Evolutionary conservation across 1,140 invertebrate species (phyloP).

Genomic region (Orussus abietinus): DNA sequence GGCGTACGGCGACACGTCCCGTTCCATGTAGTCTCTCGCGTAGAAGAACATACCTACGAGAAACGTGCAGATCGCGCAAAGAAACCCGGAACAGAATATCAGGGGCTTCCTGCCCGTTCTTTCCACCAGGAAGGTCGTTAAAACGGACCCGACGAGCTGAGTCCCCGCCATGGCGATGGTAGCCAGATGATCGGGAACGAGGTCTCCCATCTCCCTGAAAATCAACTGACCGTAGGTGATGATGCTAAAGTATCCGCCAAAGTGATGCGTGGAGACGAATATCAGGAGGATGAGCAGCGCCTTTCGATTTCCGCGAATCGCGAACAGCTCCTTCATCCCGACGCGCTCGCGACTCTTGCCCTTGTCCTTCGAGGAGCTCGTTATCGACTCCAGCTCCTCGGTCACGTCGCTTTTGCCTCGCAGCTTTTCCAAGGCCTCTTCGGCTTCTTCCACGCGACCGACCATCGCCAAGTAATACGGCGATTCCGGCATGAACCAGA

Average conservation of each 20-base stretch:
- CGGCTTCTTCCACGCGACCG: conserved; percentile 18
- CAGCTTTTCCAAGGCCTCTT: conserved; percentile 22
- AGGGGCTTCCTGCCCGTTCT: conserved; percentile 51
- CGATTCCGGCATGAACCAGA: conserved; percentile 54
- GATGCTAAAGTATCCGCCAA: conserved; percentile 67
- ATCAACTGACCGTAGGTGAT: conserved; percentile 69
- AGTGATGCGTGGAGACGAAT: conserved; percentile 66
- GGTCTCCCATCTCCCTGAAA: conserved; percentile 60
- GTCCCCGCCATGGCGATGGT: conserved; percentile 55
- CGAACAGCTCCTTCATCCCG: conserved; percentile 54
- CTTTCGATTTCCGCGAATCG: conserved; percentile 56
- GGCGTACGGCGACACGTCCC: conserved; percentile 33
- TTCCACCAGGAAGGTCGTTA: conserved; percentile 44
- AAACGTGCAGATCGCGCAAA: conserved; percentile 35
- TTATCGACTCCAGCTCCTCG: conserved; percentile 39
- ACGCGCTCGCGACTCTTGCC: conserved; percentile 13
- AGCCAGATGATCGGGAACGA: conserved; percentile 38
- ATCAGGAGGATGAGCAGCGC: conserved; percentile 62
- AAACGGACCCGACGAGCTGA: conserved; percentile 39
- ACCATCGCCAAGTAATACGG: conserved; percentile 35
- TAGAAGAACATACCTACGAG: conserved; percentile 61
- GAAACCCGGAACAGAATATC: conserved; percentile 39
- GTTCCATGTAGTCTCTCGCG: conserved; percentile 40
- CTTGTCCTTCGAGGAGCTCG: conserved; percentile 50
- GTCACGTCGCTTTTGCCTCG: conserved; percentile 22